Percentiles rank a stretch among this genome's conserved stretches.
Evolutionary conservation across 2,113 vertebrate genomes (phyloP).

Genomic region (Bujurquina vittata): DNA sequence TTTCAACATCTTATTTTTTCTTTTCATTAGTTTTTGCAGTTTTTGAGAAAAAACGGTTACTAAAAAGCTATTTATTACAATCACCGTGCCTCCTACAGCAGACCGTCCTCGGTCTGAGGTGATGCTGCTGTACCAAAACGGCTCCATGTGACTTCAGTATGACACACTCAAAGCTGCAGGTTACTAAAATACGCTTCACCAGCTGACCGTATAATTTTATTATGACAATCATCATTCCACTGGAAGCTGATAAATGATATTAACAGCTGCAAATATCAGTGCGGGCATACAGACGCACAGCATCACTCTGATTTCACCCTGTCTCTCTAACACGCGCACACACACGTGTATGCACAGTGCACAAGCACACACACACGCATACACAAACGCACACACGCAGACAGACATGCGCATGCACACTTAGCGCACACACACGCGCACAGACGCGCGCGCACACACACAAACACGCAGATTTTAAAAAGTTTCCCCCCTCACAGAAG

Average conservation of each 20-base stretch:
- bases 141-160: background rate
- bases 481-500: slow-evolving; percentile 64
- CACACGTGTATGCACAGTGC: background rate
- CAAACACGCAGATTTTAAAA: slow-evolving; percentile 42
- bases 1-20: background rate
- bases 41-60: background rate
- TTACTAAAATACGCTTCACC: background rate
- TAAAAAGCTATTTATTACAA: background rate
- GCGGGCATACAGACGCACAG: background rate
- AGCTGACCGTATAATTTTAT: background rate
- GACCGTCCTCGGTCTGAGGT: background rate
- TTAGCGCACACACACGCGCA: too few species aligned
- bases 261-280: background rate
- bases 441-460: too few species aligned
- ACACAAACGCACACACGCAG: background rate
- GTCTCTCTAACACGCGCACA: background rate
- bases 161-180: background rate
- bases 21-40: background rate
- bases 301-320: slow-evolving; percentile 3
- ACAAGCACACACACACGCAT: background rate
- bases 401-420: too few species aligned
- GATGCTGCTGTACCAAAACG: background rate
- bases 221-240: background rate
- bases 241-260: background rate
- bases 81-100: background rate